phyloP scores from a whole-genome alignment of 2,797 vertebrate species.

The Catharus ustulatus region DNA sequence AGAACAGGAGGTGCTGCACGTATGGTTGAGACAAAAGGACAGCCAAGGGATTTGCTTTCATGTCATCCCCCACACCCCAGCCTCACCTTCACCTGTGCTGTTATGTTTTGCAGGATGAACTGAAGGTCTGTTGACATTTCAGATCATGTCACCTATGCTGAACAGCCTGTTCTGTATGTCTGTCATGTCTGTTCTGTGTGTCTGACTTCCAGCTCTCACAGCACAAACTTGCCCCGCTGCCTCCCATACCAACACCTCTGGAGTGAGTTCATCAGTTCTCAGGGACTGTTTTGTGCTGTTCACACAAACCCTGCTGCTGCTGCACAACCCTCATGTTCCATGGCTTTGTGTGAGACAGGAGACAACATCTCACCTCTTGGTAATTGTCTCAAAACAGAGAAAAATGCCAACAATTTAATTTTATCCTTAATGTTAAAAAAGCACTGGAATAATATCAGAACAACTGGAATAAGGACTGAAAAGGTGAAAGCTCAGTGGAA shows the following conservation, averaged over 20 bases:
- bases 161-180: not conserved
- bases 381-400: not conserved
- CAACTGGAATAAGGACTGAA: not conserved
- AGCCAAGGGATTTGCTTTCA: not conserved
- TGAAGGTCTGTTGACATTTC: not conserved
- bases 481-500: not conserved
- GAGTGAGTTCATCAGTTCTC: not conserved
- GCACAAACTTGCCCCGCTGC: not conserved
- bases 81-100: not conserved
- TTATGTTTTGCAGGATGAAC: fast-evolving
- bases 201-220: not conserved
- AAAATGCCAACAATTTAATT: not conserved
- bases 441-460: not conserved
- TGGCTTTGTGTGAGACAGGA: not conserved
- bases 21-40: not conserved
- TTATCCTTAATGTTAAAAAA: not conserved
- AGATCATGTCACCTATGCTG: not conserved
- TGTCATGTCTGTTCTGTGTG: not conserved
- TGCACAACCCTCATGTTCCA: not conserved
- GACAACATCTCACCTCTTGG: not conserved
- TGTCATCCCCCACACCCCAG: not conserved
- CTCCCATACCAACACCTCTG: not conserved
- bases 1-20: not conserved
- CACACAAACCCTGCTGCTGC: not conserved
- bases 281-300: not conserved